Base-by-base conservation (phyloP, 1,140 invertebrate genomes). In the Cyclina sinensis region DNA sequence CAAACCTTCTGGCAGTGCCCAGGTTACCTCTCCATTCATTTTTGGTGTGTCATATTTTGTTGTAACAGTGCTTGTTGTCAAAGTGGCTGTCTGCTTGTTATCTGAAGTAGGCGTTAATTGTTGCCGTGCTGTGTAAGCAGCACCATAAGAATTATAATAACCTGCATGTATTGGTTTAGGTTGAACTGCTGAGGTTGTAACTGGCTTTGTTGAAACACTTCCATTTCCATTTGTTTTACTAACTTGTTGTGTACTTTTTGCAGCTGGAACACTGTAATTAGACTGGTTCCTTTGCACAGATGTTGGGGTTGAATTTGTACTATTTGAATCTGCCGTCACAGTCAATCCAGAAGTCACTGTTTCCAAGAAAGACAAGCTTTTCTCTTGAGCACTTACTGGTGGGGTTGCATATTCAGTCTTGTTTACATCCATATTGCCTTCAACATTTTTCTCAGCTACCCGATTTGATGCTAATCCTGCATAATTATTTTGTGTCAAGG, bases 131-230 rank as follows among this genome's bases (percentile, higher is more conserved):
- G 30, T 7, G 30, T 48, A 87, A 32, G 85, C 85, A 46, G 85
- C 85, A 68, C 85, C 85, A 37, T 87, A 87, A 21, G 85, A 87
- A 39, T 80, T 87, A 21, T 59, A 57, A 37, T 87, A 87, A 11
- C 51, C 46, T 51, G 59, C 37, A 65, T 57, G 39, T n/a, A 43
- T 80, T 65, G 74, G 85, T 24, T 51, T 78, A n/a, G 57, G 18
- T 16, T 18, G 1, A 9, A 30, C 39, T 12, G 30, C 24, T 68
- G 80, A 30, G 2, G 80, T 68, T 68, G 65, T n/a, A 68, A 35
- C 37, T 57, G 21, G 5, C 30, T 37, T 80, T 46, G 62, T 51
- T 57, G 65, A 11, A 62, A 27, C 57, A 62, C 39, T 24, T n/a
- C 48, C 37, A 43, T 21, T 83, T 35, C n/a, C 43, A 46, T 27